phyloP scores from a whole-genome alignment of 2,888 invertebrate species.

The Muscina levida region DNA sequence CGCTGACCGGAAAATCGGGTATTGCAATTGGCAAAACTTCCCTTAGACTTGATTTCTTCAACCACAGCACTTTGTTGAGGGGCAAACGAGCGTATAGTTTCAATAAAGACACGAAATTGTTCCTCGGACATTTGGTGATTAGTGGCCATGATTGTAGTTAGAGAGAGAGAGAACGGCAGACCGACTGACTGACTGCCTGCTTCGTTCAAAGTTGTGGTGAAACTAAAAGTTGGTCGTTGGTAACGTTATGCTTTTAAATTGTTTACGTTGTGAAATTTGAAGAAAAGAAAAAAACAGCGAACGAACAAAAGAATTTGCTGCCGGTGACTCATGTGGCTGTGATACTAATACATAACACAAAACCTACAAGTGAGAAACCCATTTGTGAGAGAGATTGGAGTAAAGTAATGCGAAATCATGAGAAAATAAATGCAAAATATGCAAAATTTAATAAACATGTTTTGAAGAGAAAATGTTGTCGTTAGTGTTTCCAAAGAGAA shows the following conservation, averaged over 20 bases:
- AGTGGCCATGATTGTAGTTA: slow-evolving; percentile 36
- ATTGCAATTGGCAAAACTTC: slow-evolving; percentile 73
- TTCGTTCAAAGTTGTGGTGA: slow-evolving; percentile 26
- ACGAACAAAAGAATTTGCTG: too few relatives aligned
- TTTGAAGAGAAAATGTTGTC: too few relatives aligned
- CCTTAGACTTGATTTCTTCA: slow-evolving; percentile 68
- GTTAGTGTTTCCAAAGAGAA: too few relatives aligned
- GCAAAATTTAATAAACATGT: too few relatives aligned
- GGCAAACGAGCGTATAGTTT: slow-evolving; percentile 70
- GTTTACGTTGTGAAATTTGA: slow-evolving; percentile 50
- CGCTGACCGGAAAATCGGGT: slow-evolving; percentile 74
- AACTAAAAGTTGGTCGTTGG: slow-evolving; percentile 42
- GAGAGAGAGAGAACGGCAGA: not conserved
- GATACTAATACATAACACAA: too few relatives aligned
- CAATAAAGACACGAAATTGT: slow-evolving; percentile 75
- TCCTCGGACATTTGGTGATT: slow-evolving; percentile 76
- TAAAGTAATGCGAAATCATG: too few relatives aligned
- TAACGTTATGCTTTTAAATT: not conserved
- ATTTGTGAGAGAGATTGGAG: too few relatives aligned
- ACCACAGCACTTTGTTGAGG: slow-evolving; percentile 36
- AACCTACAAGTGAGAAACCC: too few relatives aligned
- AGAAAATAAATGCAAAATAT: too few relatives aligned
- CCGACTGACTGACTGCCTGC: not conserved
- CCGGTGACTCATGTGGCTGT: not conserved
- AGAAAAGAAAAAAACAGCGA: slow-evolving; percentile 14